Percentiles rank a stretch among this genome's conserved stretches.
phyloP scores from a whole-genome alignment of 2,888 invertebrate genomes.

The Drosophila picticornis region DNA sequence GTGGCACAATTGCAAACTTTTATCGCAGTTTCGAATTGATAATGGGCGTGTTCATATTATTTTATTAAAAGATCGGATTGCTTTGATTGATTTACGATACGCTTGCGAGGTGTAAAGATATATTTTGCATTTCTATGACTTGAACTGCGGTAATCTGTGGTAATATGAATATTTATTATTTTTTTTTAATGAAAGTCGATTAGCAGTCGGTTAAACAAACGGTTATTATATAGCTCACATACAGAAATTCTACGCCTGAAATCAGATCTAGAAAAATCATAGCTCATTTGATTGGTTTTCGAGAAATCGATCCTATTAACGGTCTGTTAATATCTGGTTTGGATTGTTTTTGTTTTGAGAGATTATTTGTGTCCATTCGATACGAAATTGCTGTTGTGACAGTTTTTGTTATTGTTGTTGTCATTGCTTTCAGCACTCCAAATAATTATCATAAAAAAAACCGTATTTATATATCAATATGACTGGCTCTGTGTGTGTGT shows the following conservation, averaged over 20 bases:
- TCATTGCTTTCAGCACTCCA: slow-evolving; percentile 70
- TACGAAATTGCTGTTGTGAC: slow-evolving; percentile 39
- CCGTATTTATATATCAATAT: slow-evolving; percentile 55
- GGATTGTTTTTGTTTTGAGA: neutral
- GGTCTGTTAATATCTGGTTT: neutral
- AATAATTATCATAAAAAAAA: slow-evolving; percentile 76
- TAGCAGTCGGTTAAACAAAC: slow-evolving; percentile 11
- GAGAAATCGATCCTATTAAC: neutral
- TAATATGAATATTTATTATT: slow-evolving; percentile 1
- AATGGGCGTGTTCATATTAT: slow-evolving; percentile 55
- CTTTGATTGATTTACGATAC: slow-evolving; percentile 58
- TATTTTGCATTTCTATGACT: slow-evolving; percentile 29
- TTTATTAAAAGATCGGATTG: slow-evolving; percentile 46
- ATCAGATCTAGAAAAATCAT: neutral
- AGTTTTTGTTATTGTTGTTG: slow-evolving; percentile 42
- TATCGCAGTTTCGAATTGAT: slow-evolving; percentile 20
- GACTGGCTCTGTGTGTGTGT: slow-evolving; percentile 34
- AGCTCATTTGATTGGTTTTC: neutral
- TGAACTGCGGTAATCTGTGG: slow-evolving; percentile 2
- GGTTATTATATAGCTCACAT: neutral
- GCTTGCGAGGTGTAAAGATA: slow-evolving; percentile 40
- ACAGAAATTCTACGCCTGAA: neutral
- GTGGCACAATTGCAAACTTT: slow-evolving; percentile 16
- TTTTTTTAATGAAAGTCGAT: neutral
- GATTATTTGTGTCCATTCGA: neutral